Percentiles rank a stretch among this genome's conserved stretches.
Evolutionary conservation across 2,113 vertebrate species (phyloP).

Genomic region (Phylloscopus trochilus): DNA sequence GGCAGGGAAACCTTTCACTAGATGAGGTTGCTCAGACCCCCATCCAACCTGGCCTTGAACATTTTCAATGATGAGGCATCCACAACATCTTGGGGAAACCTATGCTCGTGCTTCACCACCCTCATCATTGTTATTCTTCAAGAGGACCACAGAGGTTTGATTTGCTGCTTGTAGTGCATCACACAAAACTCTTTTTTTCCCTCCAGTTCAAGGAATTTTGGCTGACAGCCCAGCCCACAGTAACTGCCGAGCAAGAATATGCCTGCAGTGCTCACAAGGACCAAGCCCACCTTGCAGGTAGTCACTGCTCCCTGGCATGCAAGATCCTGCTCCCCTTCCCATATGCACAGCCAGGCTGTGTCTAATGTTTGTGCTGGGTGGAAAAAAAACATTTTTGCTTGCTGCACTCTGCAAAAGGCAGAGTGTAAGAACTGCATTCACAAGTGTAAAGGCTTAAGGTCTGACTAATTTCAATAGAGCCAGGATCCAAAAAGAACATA

Average conservation of each 20-base stretch:
- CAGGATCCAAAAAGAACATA: background rate
- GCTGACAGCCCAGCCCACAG: background rate
- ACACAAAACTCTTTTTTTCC: background rate
- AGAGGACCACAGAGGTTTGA: background rate
- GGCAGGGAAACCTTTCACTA: background rate
- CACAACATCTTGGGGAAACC: background rate
- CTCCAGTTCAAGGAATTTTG: background rate
- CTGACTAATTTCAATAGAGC: background rate
- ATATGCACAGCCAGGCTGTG: fast-evolving
- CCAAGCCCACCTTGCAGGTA: background rate
- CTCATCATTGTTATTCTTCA: background rate
- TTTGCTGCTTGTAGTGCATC: background rate
- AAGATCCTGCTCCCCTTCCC: background rate
- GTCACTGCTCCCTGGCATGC: background rate
- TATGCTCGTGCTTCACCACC: fast-evolving
- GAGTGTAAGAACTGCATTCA: background rate
- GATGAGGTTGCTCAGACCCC: background rate
- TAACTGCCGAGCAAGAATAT: background rate
- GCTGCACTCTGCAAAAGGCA: background rate
- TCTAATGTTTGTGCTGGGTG: background rate
- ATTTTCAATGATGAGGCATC: background rate
- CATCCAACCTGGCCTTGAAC: background rate
- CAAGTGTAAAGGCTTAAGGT: background rate
- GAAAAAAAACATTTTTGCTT: background rate
- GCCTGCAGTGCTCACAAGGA: background rate